Percentiles rank a stretch among this genome's conserved stretches.
Evolutionary conservation across 53 echinoderm and acorn worm species (phyloP).

Genomic region (Luidia sarsii): DNA sequence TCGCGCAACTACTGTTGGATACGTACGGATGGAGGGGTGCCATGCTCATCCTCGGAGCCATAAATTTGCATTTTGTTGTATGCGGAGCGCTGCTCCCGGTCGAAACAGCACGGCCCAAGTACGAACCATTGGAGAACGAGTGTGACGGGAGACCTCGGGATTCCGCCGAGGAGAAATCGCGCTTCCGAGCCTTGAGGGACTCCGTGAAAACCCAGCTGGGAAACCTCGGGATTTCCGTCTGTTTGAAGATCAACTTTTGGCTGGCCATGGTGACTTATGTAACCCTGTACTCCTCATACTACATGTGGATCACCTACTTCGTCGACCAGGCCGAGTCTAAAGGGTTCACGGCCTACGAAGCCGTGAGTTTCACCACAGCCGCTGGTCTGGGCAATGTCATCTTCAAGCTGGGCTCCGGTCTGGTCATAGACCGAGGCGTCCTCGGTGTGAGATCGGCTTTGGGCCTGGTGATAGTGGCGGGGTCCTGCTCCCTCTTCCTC

Average conservation of each 20-base stretch:
- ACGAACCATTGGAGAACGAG: no score
- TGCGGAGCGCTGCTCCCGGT: slow-evolving; percentile 14
- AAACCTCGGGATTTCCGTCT: not conserved
- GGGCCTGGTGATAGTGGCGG: not conserved
- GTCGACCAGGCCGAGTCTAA: not conserved
- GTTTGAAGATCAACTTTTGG: not conserved
- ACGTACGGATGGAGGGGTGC: slow-evolving; percentile 38
- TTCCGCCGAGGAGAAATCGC: not conserved
- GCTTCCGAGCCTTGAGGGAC: not conserved
- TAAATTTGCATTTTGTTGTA: not conserved
- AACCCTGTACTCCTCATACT: not conserved
- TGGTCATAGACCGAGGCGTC: slow-evolving; percentile 6
- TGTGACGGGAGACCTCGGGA: no score
- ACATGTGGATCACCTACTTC: not conserved
- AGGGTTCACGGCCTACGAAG: slow-evolving; percentile 18
- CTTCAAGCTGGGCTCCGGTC: not conserved
- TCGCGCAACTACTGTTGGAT: slow-evolving; percentile 3
- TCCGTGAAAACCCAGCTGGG: not conserved
- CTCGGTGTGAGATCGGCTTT: not conserved
- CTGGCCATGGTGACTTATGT: not conserved
- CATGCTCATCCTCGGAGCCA: slow-evolving; percentile 21
- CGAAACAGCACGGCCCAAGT: not conserved
- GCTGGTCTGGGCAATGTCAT: not conserved
- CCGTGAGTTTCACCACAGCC: slow-evolving; percentile 15
- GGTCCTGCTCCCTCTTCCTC: not conserved